phyloP scores from a whole-genome alignment of 2,113 vertebrate genomes.

The Onychostruthus taczanowskii region DNA sequence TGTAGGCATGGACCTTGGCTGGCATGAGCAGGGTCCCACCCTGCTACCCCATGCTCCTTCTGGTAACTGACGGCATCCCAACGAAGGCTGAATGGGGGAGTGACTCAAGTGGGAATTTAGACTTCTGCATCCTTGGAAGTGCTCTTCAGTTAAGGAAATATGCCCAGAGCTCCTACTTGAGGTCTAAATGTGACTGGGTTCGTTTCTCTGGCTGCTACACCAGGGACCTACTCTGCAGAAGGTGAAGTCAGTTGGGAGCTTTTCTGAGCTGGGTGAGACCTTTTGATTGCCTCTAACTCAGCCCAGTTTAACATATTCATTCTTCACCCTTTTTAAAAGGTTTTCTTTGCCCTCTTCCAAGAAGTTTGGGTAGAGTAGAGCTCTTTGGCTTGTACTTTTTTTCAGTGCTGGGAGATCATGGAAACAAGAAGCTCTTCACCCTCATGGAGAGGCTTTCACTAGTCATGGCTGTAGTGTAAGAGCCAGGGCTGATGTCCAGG shows the following conservation, averaged over 20 bases:
- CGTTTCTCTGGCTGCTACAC: neutral
- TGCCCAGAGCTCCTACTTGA: neutral
- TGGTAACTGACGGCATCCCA: accelerated
- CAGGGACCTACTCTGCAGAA: neutral
- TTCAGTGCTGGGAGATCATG: neutral
- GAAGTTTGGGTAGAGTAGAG: neutral
- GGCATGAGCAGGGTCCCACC: neutral
- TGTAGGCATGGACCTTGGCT: neutral
- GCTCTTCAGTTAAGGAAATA: neutral
- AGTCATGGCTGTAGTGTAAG: neutral
- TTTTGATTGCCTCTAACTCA: neutral
- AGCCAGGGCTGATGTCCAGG: neutral
- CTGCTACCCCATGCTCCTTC: accelerated
- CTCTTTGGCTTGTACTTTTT: neutral
- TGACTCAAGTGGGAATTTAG: neutral
- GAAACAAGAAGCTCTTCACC: neutral
- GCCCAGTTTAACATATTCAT: neutral
- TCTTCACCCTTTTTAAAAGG: neutral
- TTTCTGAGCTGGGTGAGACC: neutral
- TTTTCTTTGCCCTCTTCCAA: neutral
- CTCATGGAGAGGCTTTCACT: neutral
- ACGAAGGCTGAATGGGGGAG: accelerated
- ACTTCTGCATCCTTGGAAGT: neutral
- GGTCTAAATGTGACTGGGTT: neutral
- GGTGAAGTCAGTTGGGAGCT: accelerated